Evolutionary conservation across 1,140 invertebrate genomes (phyloP), one percentile per base, ranked within the genome.

Genomic region (Lordiphosa collinella): DNA sequence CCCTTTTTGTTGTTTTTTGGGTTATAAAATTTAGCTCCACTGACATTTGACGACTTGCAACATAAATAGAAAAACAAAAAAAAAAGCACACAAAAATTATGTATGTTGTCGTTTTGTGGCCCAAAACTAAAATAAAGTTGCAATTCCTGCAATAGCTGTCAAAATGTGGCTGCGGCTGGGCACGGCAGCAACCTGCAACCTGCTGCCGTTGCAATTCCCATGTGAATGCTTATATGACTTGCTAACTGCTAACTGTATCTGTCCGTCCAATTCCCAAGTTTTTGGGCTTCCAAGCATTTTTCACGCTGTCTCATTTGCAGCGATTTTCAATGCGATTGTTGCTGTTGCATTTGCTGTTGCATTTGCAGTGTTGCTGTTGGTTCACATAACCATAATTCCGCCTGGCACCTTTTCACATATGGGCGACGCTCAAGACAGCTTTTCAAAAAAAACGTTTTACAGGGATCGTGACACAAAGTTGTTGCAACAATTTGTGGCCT

Each of bases 371-470:
- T 58, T 56, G 62, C 61, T 56, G 47, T 40, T 46, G 66, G 63
- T 67, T 67, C 47, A 67, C 72, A 78, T 84, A 84, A 78, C 47
- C 76, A 82, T 82, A 82, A 82, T 67, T 82, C 59, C 65, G 53
- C 53, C 18, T 67, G 63, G 67, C 78, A 76, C 76, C 78, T 84
- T 59, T 55, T 38, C 63, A 32, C 53, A 64, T 65, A 54, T 46
- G 25, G 25, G 25, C 25, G 25, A 29, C 25, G 25, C 40, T 44
- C 12, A 36, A 44, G n/a, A 58, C 22, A 41, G 7, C 11, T 32
- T 13, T 25, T 14, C 11, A 64, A 43, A 22, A 14, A 63, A 43
- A 22, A 14, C 0, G 16, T 50, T 43, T 35, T 7, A 1, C n/a
- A 66, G 70, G 68, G 78, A 82, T 82, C 76, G 76, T 82, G 76